phyloP scores from a whole-genome alignment of 2,888 invertebrate species.

The Lithophane semibrunnea region DNA sequence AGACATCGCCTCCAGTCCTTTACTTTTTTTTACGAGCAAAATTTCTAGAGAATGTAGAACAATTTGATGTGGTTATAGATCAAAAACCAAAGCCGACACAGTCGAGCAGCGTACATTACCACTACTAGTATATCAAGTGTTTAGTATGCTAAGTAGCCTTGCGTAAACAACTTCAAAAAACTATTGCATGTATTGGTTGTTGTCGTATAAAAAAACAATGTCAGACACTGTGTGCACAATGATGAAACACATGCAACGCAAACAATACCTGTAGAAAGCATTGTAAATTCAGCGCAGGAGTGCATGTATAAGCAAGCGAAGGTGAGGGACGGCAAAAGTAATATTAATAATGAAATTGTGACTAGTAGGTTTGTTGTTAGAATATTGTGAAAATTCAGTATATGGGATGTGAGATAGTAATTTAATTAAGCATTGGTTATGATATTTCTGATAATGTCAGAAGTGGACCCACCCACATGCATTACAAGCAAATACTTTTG shows the following conservation, averaged over 20 bases:
- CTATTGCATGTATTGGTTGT: conserved; percentile 19
- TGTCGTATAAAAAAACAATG: conserved; percentile 30
- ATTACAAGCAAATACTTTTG: conserved; percentile 22
- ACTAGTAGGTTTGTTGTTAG: neutral
- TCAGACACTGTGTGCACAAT: conserved; percentile 34
- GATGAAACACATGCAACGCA: conserved; percentile 41
- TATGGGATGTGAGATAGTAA: neutral
- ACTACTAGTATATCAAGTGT: neutral
- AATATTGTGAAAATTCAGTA: neutral
- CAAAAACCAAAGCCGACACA: neutral
- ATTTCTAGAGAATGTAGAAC: neutral
- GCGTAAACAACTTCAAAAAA: conserved; percentile 29
- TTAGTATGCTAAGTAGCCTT: conserved; percentile 29
- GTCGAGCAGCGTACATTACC: neutral
- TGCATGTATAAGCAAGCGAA: conserved; percentile 41
- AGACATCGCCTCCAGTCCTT: neutral
- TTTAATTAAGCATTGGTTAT: conserved; percentile 7
- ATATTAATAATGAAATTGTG: conserved; percentile 31
- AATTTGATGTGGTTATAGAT: too few relatives aligned
- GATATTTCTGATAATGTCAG: neutral
- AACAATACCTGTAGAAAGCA: conserved; percentile 48
- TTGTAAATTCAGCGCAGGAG: conserved; percentile 40
- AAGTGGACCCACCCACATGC: conserved; percentile 6
- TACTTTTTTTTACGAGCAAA: neutral
- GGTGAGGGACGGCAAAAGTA: conserved; percentile 30